Conservation (phyloP, 2,113 vertebrate species). For the Rhadina sibilatrix region DNA sequence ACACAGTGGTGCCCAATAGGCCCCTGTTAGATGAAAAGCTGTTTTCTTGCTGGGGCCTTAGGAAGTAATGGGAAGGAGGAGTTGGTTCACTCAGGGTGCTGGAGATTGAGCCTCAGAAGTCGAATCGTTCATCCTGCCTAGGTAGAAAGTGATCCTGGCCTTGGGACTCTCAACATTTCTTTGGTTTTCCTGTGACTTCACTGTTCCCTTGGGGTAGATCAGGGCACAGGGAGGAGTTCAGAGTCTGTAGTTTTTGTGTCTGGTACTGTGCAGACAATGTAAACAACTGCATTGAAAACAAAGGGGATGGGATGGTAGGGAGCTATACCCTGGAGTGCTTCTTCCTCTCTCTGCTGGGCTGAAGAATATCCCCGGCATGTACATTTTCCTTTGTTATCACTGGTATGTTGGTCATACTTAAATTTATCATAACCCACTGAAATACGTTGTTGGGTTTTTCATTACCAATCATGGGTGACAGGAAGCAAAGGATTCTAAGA, state of each 20-base stretch:
- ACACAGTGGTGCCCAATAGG: accelerated
- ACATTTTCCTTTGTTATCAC: not conserved
- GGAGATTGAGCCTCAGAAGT: not conserved
- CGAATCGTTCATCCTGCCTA: not conserved
- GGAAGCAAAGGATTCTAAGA: not conserved
- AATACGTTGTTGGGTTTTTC: not conserved
- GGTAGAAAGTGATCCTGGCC: not conserved
- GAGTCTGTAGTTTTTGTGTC: not conserved
- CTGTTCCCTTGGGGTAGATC: not conserved
- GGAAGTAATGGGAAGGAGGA: not conserved
- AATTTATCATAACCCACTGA: not conserved
- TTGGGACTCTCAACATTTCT: accelerated
- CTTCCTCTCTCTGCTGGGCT: not conserved
- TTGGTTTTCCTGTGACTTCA: not conserved
- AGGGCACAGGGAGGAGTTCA: not conserved
- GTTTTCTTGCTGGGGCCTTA: not conserved
- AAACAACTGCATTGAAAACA: not conserved
- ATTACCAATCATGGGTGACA: accelerated
- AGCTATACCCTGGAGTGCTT: not conserved
- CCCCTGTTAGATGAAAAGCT: not conserved
- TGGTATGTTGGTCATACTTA: not conserved
- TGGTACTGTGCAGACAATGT: not conserved
- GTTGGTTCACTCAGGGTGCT: not conserved
- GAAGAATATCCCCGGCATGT: not conserved
- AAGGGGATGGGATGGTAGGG: not conserved